Percentiles rank a stretch among this genome's conserved stretches.
These are phyloP conservation scores for Odontesthes bonariensis DNA, from an alignment of 2,113 vertebrate genomes.

Conservation along the genomic window DNA sequence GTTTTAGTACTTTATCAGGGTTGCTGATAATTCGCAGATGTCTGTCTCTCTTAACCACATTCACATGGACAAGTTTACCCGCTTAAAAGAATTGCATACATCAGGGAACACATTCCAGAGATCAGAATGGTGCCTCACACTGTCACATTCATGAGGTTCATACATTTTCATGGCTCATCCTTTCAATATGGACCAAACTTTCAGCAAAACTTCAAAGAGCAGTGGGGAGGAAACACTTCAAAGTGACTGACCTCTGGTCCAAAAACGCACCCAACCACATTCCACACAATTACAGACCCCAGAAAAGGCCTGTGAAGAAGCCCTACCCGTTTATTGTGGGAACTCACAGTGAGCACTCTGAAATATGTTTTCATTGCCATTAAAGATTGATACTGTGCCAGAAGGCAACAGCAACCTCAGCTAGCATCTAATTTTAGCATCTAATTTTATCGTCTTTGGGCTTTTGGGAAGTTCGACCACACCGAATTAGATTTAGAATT, in stretches of 20 bases:
- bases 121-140: conserved; percentile 7
- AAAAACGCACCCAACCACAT: conserved; percentile 71
- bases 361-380: conserved; percentile 57
- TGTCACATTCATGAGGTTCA: conserved; percentile 33
- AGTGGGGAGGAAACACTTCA: conserved; percentile 68
- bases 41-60: conserved; percentile 19
- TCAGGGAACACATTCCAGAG: conserved; percentile 16
- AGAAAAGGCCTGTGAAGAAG: conserved; percentile 53
- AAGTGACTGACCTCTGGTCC: conserved; percentile 74
- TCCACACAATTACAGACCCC: conserved; percentile 75
- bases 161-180: conserved; percentile 33
- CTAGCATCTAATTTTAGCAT: conserved; percentile 41
- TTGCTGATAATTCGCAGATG: conserved; percentile 40
- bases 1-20: conserved; percentile 34
- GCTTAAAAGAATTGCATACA: conserved; percentile 4
- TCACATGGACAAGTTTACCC: conserved; percentile 11
- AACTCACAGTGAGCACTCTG: conserved; percentile 18
- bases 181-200: conserved; percentile 22
- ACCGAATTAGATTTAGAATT: neutral
- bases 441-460: conserved; percentile 24
- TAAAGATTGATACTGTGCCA: conserved; percentile 50
- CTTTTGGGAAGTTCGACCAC: conserved; percentile 10
- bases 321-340: conserved; percentile 49
- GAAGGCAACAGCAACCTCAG: conserved; percentile 13
- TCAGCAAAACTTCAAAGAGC: conserved; percentile 57